Evolutionary conservation across 2,888 invertebrate genomes (phyloP), one percentile per base, ranked within the genome.

Genomic region (Phyllotreta cruciferae): DNA sequence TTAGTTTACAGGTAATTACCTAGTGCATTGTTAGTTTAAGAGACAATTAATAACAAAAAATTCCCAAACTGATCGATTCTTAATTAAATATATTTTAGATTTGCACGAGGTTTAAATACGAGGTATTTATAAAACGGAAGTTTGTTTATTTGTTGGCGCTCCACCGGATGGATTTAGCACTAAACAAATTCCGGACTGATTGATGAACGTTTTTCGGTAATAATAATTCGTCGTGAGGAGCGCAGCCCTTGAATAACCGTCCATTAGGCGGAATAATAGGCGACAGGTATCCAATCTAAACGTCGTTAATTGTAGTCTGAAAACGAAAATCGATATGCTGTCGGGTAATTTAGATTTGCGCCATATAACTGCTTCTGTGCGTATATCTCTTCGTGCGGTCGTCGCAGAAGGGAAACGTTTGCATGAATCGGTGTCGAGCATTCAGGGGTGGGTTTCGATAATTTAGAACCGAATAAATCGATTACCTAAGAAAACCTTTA

Each of bases 381-480:
- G 56, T 65, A 67, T 57, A 49, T 64, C 58, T 56, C 60, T 60
- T 36, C 58, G 55, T 67, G 65, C 56, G 65, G 65, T 63, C 50
- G 60, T 50, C 62, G 54, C 61, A 53, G 68, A 60, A 62, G 60
- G 56, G 64, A 69, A n/a, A 66, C 64, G 65, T 67, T 69, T 66
- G 66, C 24, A 24, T 24, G 24, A 24, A 24, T 24, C 24, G 24
- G 2, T 24, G 24, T 24, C 24, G 24, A 24, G 24, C 24, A 24
- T 24, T 24, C 24, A 4, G 24, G 24, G 24, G 4, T 24, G 24
- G 24, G 24, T 24, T 4, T 24, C 24, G n/a, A n/a, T n/a, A n/a
- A n/a, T n/a, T n/a, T n/a, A 58, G 63, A 69, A 71, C 71, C 64
- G 68, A 72, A 72, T 67, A 68, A 56, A 66, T 64, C 57, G 64